Percentiles rank a stretch among this genome's conserved stretches.
Evolutionary conservation across 2,888 invertebrate species (phyloP).

Genomic region (Drosophila vallismaia): DNA sequence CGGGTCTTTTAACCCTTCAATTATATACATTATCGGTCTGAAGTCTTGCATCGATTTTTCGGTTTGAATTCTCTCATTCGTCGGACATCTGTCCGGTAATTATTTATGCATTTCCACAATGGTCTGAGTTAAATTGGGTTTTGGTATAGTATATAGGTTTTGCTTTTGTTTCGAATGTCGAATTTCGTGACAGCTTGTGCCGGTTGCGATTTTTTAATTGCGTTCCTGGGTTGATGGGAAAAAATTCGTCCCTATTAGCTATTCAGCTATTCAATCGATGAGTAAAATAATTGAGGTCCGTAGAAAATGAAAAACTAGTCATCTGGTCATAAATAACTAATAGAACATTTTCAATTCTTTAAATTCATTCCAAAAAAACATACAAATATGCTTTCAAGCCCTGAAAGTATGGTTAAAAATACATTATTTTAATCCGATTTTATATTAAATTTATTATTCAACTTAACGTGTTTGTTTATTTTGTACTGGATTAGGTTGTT

Average conservation of each 20-base stretch:
- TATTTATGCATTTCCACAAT: constrained; percentile 28
- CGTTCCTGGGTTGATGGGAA: constrained; percentile 36
- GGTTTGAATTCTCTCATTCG: constrained; percentile 48
- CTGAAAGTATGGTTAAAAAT: not conserved
- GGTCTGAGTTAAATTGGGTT: constrained; percentile 2
- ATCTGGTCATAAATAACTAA: not conserved
- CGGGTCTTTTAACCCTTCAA: constrained; percentile 27
- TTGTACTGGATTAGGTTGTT: too few relatives aligned
- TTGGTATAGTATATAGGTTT: constrained; percentile 13
- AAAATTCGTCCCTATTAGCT: constrained; percentile 25
- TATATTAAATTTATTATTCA: not conserved
- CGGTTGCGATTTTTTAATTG: constrained; percentile 64
- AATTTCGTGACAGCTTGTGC: constrained; percentile 51
- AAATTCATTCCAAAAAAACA: not conserved
- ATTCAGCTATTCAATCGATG: constrained; percentile 29
- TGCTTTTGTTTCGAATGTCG: constrained; percentile 19
- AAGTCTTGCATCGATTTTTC: constrained; percentile 64
- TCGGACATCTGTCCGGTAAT: constrained; percentile 37
- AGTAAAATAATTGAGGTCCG: constrained; percentile 17
- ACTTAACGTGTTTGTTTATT: too few relatives aligned
- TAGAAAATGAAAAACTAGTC: not conserved
- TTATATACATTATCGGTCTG: constrained; percentile 27
- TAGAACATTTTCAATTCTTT: not conserved
- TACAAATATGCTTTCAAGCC: not conserved
- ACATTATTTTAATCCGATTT: not conserved